These are phyloP conservation scores for Pempheris klunzingeri DNA, from an alignment of 2,797 vertebrate genomes.

Conservation along the genomic window DNA sequence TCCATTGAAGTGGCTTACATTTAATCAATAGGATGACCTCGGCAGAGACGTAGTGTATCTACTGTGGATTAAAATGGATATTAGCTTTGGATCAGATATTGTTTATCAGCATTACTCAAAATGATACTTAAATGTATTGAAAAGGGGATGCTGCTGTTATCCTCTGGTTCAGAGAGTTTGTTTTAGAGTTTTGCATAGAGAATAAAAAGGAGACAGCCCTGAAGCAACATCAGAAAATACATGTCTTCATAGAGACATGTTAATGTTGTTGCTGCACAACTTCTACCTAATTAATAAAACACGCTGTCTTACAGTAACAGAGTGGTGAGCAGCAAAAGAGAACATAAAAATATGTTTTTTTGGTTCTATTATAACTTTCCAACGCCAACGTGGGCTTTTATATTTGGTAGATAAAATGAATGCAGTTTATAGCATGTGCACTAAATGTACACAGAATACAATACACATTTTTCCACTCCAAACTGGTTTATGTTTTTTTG, in stretches of 20 bases:
- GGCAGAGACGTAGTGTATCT: slow-evolving; percentile 56
- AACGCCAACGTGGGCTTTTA: not conserved
- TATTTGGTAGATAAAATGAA: slow-evolving; percentile 5
- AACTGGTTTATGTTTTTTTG: slow-evolving; percentile 8
- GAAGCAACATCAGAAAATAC: slow-evolving; percentile 1
- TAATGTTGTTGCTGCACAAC: not conserved
- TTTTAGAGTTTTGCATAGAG: slow-evolving; percentile 21
- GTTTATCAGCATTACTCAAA: slow-evolving; percentile 65
- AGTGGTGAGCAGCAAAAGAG: not conserved
- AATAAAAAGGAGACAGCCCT: not conserved
- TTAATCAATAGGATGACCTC: slow-evolving; percentile 76
- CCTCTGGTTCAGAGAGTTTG: slow-evolving; percentile 28
- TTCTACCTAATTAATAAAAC: not conserved
- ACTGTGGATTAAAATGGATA: slow-evolving; percentile 74
- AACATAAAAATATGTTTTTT: not conserved
- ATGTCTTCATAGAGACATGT: not conserved
- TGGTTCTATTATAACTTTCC: not conserved
- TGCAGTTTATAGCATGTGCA: slow-evolving; percentile 9
- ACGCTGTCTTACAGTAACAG: not conserved
- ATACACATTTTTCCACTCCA: not conserved
- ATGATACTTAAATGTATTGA: slow-evolving; percentile 47
- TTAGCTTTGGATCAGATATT: slow-evolving; percentile 66
- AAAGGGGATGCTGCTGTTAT: slow-evolving; percentile 5
- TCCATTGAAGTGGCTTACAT: slow-evolving; percentile 53
- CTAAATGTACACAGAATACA: slow-evolving; percentile 26